Base-by-base conservation (phyloP, 2,888 invertebrate species). In the Plagodis dolabraria region DNA sequence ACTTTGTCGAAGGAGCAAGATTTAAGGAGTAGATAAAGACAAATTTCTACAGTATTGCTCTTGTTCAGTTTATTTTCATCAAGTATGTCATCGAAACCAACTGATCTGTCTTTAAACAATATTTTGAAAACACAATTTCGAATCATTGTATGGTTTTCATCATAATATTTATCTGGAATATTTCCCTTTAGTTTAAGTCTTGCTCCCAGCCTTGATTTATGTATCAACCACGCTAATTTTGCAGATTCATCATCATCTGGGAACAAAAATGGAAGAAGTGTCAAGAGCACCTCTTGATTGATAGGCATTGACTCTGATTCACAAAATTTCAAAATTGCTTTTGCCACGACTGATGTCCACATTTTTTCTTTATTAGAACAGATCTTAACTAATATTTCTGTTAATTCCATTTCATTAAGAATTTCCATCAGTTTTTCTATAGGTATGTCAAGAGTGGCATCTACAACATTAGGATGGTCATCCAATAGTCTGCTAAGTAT, bases 401-500 rank as follows among this genome's bases (percentile, higher is more conserved):
- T 87, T 22, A 95, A 80, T 55, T 88, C 80, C 5, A 75, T 73
- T 56, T 86, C 84, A 51, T 87, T 90, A 9, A 95, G 71, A 11
- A 94, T 73, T 47, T 93, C 81, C 38, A 86, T 72, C 6, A 92
- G 70, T 64, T 75, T 74, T 5, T 84, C 68, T 52, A 71, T 69
- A 0, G 93, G 82, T 12, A 95, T 84, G 33, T 89, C 84, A 5
- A 96, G 82, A 45, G 93, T 86, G 43, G 94, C 93, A 22, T 77
- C 74, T 0, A 96, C 94, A 0, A 97, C 95, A 49, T 89, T 81
- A 0, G 93, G 85, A 68, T 94, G 93, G 11, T 96, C 96, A 82
- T 97, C 97, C 51, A 91, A 89, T 4, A 97, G 92, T 60, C 96
- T 93, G 68, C 94, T 94, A 4, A 94, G 75, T 6, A 97, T 83